These are phyloP conservation scores for Hirtodrosophila histrioides DNA, from an alignment of 2,888 invertebrate species.

Conservation along the genomic window DNA sequence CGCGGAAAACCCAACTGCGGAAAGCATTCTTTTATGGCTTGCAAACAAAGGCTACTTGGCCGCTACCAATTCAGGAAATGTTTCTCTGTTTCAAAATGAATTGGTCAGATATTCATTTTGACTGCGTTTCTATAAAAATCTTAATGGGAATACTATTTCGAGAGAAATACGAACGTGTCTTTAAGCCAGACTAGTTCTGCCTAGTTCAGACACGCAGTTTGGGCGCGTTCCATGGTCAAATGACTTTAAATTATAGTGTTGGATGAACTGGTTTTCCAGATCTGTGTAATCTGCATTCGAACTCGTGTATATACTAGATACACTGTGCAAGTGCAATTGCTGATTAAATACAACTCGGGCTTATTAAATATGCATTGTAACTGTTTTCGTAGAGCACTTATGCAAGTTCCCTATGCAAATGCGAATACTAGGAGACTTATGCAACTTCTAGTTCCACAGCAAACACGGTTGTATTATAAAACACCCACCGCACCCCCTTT, in stretches of 20 bases:
- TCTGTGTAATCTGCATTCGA: slow-evolving; percentile 9
- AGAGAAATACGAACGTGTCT: slow-evolving; percentile 4
- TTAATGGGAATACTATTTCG: background rate
- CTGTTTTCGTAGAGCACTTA: slow-evolving; percentile 4
- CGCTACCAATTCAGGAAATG: slow-evolving; percentile 52
- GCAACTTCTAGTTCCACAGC: slow-evolving; percentile 25
- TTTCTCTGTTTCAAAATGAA: background rate
- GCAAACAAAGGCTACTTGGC: slow-evolving; percentile 33
- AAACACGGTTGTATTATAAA: slow-evolving; percentile 13
- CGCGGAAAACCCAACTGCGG: slow-evolving; percentile 37
- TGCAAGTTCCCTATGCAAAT: slow-evolving; percentile 22
- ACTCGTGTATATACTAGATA: background rate
- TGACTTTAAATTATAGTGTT: slow-evolving; percentile 21
- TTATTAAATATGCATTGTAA: background rate
- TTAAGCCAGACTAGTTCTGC: slow-evolving; percentile 17
- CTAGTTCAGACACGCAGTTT: background rate
- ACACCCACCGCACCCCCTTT: background rate
- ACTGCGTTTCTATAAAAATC: background rate
- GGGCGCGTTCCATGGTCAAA: slow-evolving; percentile 13
- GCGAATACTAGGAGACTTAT: slow-evolving; percentile 9
- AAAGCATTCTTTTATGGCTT: slow-evolving; percentile 50
- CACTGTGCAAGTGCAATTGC: slow-evolving; percentile 3
- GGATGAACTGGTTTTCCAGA: slow-evolving; percentile 39
- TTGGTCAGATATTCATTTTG: slow-evolving; percentile 6
- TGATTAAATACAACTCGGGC: slow-evolving; percentile 3